Evolutionary conservation across 2,888 invertebrate species (phyloP).

Genomic region (Zonitis immaculata): DNA sequence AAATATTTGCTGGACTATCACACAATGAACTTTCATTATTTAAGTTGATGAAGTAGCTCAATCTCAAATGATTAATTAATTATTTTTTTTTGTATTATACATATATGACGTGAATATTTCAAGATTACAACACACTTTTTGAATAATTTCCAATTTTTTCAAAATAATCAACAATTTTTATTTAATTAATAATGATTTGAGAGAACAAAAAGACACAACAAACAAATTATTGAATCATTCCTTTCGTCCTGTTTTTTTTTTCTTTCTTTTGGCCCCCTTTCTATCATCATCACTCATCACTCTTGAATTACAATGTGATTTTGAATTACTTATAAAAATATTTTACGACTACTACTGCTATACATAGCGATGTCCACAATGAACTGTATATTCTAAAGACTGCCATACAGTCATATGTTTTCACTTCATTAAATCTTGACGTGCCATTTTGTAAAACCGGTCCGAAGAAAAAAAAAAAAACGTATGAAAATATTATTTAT

Average conservation of each 20-base stretch:
- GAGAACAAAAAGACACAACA: no score
- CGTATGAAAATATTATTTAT: no score
- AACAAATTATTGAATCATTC: not conserved
- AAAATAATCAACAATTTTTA: not conserved
- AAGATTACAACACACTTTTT: slow-evolving; percentile 7
- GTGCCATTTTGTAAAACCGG: slow-evolving; percentile 21
- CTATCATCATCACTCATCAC: not conserved
- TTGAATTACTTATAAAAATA: not conserved
- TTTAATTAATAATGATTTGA: no score
- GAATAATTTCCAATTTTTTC: not conserved
- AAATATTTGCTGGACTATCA: slow-evolving; percentile 11
- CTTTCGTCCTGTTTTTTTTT: not conserved
- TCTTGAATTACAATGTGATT: not conserved
- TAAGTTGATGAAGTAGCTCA: slow-evolving; percentile 8
- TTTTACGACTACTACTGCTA: not conserved
- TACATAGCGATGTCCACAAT: not conserved
- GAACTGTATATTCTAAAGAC: not conserved
- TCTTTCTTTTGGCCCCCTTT: not conserved
- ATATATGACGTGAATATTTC: not conserved
- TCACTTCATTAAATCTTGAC: slow-evolving; percentile 35
- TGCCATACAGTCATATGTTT: slow-evolving; percentile 26
- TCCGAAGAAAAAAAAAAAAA: not conserved
- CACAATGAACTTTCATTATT: slow-evolving; percentile 13
- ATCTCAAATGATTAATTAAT: slow-evolving; percentile 14
- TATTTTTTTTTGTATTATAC: not conserved